Conservation (phyloP, 2,797 vertebrate genomes). For the Sebastolobus altivelis region DNA sequence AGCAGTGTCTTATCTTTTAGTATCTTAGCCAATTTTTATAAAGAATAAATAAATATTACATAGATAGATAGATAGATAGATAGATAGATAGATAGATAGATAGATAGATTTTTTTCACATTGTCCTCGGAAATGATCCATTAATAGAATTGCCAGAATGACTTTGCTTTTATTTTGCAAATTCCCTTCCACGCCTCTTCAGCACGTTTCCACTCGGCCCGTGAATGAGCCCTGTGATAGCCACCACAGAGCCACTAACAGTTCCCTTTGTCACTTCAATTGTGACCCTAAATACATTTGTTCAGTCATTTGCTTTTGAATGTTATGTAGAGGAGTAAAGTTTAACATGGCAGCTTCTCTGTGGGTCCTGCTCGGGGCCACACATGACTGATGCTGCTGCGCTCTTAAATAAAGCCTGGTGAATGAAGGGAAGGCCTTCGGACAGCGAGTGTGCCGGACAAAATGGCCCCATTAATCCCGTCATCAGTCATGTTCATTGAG, state of each 20-base stretch:
- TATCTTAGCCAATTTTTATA: not conserved
- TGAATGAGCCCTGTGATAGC: slow-evolving; percentile 45
- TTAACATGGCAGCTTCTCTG: slow-evolving; percentile 19
- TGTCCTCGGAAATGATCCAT: slow-evolving; percentile 29
- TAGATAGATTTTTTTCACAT: slow-evolving; percentile 26
- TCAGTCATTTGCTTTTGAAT: slow-evolving; percentile 64
- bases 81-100: slow-evolving; percentile 58
- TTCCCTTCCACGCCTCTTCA: slow-evolving; percentile 60
- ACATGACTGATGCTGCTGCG: slow-evolving; percentile 46
- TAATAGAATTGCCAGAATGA: slow-evolving; percentile 31
- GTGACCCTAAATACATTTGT: slow-evolving; percentile 60
- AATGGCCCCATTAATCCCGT: slow-evolving; percentile 52
- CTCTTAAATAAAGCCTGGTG: slow-evolving; percentile 20
- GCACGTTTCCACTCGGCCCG: slow-evolving; percentile 35
- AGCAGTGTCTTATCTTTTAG: fast-evolving
- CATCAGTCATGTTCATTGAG: slow-evolving; percentile 11
- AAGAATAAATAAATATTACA: not conserved
- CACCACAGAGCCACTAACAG: slow-evolving; percentile 63
- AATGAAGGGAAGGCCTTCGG: slow-evolving; percentile 40
- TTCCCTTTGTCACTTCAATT: slow-evolving; percentile 63
- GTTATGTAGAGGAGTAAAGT: slow-evolving; percentile 50
- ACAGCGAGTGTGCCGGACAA: slow-evolving; percentile 59
- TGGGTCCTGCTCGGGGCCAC: slow-evolving; percentile 60
- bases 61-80: slow-evolving; percentile 43
- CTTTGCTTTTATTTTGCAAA: slow-evolving; percentile 70